A percentile compares a stretch with the other conserved stretches of the same genome.
phyloP scores from a whole-genome alignment of 2,797 vertebrate genomes.

The Garrulus glandarius region DNA sequence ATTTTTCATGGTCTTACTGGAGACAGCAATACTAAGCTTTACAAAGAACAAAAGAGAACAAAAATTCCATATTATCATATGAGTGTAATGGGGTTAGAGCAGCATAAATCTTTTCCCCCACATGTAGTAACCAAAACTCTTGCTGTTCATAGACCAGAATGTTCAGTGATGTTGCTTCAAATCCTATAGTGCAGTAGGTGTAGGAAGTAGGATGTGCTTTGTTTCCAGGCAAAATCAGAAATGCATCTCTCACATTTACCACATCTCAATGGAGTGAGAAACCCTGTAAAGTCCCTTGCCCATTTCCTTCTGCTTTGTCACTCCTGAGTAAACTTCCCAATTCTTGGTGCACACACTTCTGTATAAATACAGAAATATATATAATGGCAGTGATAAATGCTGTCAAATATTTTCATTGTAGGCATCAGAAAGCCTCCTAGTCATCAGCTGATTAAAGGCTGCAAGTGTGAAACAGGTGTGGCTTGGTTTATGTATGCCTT shows the following conservation, averaged over 20 bases:
- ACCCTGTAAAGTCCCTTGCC: slow-evolving; percentile 59
- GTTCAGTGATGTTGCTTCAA: not conserved
- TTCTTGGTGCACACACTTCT: not conserved
- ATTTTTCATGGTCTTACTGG: not conserved
- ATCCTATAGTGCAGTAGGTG: not conserved
- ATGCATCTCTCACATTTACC: not conserved
- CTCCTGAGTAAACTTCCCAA: slow-evolving; percentile 43
- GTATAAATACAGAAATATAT: not conserved
- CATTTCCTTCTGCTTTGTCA: slow-evolving; percentile 62
- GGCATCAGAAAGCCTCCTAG: not conserved
- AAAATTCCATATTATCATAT: not conserved
- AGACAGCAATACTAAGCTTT: not conserved
- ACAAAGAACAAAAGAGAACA: not conserved
- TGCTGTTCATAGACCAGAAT: not conserved
- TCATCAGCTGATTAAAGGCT: slow-evolving; percentile 19
- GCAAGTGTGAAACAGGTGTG: not conserved
- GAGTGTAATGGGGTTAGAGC: not conserved
- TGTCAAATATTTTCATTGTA: not conserved
- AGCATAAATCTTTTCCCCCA: not conserved
- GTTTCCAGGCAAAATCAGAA: slow-evolving; percentile 33
- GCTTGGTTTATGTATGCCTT: not conserved
- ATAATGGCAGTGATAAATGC: not conserved
- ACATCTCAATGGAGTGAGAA: not conserved
- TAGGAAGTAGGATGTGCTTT: not conserved
- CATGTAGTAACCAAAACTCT: not conserved